Conservation (phyloP, 2,797 vertebrate species). For the Helicolenus hilgendorfi region DNA sequence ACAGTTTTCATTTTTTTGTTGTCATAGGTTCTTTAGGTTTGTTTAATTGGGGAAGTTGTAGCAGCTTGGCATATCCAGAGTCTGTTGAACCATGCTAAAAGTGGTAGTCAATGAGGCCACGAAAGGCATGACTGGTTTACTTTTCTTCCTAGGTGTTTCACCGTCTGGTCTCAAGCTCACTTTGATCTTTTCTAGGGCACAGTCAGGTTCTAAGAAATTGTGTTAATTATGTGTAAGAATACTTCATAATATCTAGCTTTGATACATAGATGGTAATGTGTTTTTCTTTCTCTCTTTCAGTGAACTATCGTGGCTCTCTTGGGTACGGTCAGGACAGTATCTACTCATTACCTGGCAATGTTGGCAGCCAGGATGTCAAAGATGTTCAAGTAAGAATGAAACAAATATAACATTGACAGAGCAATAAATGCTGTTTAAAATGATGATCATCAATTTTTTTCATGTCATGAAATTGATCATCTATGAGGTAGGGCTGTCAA, state of each 20-base stretch:
- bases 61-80: neutral
- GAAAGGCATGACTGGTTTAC: too few species aligned
- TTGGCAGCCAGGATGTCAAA: conserved; percentile 95
- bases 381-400: conserved; percentile 94
- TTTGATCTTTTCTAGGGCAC: neutral
- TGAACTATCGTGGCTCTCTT: conserved; percentile 97
- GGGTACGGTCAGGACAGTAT: conserved; percentile 97
- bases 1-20: neutral
- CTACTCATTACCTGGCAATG: conserved; percentile 93
- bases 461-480: neutral
- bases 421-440: neutral
- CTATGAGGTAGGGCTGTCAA: neutral
- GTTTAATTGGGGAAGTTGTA: neutral
- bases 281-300: conserved; percentile 77
- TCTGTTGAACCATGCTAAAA: neutral
- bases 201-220: neutral
- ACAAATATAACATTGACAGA: neutral
- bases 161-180: neutral
- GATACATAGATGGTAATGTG: neutral
- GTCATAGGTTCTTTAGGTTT: neutral
- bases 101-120: neutral
- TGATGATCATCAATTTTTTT: neutral
- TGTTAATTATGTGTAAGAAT: neutral
- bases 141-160: neutral
- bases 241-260: neutral